Percentiles rank a stretch among this genome's conserved stretches.
Conservation (phyloP, 2,113 vertebrate species). For the Natator depressus region DNA sequence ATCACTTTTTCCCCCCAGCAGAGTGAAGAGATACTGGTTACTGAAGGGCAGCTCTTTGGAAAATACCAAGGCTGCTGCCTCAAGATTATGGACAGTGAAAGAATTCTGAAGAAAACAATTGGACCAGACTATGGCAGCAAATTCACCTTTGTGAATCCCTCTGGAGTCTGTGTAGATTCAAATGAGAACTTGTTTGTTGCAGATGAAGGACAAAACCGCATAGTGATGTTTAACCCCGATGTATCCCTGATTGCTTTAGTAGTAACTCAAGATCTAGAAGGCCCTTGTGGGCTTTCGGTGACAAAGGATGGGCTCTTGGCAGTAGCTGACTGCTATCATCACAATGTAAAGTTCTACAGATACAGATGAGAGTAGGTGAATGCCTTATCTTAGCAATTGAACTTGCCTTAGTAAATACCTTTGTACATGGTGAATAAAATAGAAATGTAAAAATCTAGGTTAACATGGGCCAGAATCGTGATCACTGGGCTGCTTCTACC, state of each 20-base stretch:
- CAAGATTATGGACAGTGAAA: conserved; percentile 7
- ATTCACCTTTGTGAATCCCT: background rate
- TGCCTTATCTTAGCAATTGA: background rate
- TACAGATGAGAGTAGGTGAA: background rate
- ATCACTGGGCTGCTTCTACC: background rate
- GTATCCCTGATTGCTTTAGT: background rate
- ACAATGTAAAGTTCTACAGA: conserved; percentile 39
- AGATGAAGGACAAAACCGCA: background rate
- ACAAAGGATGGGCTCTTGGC: conserved; percentile 17
- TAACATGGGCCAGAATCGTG: background rate
- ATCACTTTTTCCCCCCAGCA: background rate
- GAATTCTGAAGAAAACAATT: conserved; percentile 1
- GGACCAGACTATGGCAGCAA: background rate
- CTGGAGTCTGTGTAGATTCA: background rate
- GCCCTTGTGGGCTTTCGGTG: conserved; percentile 5
- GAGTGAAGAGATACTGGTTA: conserved; percentile 42
- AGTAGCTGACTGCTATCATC: conserved; percentile 33
- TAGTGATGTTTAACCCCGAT: conserved; percentile 45
- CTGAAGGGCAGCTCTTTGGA: conserved; percentile 27
- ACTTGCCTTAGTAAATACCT: background rate
- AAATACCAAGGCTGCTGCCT: background rate
- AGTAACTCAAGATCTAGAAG: conserved; percentile 9
- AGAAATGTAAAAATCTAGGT: background rate
- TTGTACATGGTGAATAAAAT: background rate
- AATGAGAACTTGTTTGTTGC: conserved; percentile 5